These are phyloP conservation scores for Neoaliturus tenellus DNA, from an alignment of 2,888 invertebrate genomes.

Conservation along the genomic window DNA sequence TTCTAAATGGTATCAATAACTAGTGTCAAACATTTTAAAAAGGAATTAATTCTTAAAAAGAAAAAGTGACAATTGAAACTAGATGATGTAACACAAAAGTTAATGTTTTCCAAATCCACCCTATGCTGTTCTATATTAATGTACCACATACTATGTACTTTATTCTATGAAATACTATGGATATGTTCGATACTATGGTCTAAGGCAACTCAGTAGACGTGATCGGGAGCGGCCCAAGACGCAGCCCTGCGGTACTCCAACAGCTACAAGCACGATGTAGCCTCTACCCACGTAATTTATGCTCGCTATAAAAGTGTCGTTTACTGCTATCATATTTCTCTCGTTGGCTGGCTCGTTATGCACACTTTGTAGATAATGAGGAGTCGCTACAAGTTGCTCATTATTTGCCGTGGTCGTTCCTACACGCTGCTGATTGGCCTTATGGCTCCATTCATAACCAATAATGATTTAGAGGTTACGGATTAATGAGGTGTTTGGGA, in stretches of 20 bases:
- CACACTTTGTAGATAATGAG: constrained; percentile 35
- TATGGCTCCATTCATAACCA: not conserved
- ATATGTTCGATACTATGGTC: too few species aligned
- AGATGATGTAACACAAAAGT: too few species aligned
- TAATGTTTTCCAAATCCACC: too few species aligned
- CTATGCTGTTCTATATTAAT: too few species aligned
- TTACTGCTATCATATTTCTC: constrained; percentile 30
- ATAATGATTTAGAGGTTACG: not conserved
- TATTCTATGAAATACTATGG: too few species aligned
- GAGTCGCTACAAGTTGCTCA: constrained; percentile 26
- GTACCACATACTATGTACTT: too few species aligned
- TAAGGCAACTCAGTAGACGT: too few species aligned
- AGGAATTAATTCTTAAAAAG: too few species aligned
- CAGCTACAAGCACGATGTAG: not conserved
- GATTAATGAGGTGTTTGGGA: too few species aligned
- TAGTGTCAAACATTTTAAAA: too few species aligned
- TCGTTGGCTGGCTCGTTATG: constrained; percentile 10
- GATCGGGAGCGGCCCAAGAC: not conserved
- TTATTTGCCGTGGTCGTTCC: not conserved
- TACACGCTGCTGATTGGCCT: constrained; percentile 23
- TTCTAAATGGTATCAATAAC: too few species aligned
- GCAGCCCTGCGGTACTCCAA: not conserved
- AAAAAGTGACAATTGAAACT: too few species aligned
- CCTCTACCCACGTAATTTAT: constrained; percentile 9
- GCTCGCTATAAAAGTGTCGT: constrained; percentile 27